Base-by-base conservation (phyloP, 1,140 invertebrate species). In the Eciton burchellii region DNA sequence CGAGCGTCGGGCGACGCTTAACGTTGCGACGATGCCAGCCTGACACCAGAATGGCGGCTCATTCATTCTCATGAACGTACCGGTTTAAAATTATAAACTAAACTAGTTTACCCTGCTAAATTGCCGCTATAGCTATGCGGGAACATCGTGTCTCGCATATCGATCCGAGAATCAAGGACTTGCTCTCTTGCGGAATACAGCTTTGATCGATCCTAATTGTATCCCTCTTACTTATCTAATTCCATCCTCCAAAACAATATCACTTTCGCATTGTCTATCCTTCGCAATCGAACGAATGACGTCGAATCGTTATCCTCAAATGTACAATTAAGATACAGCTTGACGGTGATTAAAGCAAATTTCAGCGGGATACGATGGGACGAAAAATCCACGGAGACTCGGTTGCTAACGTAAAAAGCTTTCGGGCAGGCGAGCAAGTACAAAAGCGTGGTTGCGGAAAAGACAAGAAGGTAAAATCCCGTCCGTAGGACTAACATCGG, bases 21-120 rank as follows among this genome's bases (percentile, higher is more conserved):
- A 74, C 65, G 79, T 82, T 68, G 81, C 43, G 56, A 82, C 83
- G 84, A 89, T 77, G 83, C 83, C 83, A 70, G 59, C 47, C 87
- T 83, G 88, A 88, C 88, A 85, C 74, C 83, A 54, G 82, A 85
- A 85, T 82, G 84, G 59, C 62, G 29, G 57, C 63, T 66, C 83
- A 89, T 89, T 90, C 63, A 84, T 90, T 89, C 82, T 87, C 87
- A 74, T 83, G 79, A 87, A 76, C 79, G 62, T 56, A 43, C 9
- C 79, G 49, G 11, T 29, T 83, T 83, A 81, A 87, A 89, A 89
- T 90, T 90, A 90, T 90, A 87, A 90, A 90, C 87, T 89, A 89
- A 89, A 89, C 88, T 90, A 89, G 89, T 90, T 86, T 89, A 89
- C 83, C 56, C 54, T 35, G 62, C 47, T n/a, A 43, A 86, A 82